Evolutionary conservation across 2,888 invertebrate genomes (phyloP), one percentile per base, ranked within the genome.

Genomic region (Lucinisca nassula): DNA sequence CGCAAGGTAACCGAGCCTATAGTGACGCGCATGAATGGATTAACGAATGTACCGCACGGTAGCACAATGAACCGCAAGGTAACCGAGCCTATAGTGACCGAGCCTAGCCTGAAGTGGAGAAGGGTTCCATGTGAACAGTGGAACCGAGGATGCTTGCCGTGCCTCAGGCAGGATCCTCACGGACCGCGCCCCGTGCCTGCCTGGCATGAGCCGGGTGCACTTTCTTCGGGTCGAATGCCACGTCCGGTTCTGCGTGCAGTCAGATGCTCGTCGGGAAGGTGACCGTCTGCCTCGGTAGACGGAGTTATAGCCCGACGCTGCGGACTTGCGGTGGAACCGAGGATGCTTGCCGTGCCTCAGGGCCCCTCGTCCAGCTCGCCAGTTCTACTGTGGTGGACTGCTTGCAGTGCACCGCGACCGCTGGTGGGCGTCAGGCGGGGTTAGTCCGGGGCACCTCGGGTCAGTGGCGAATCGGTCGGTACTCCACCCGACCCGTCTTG

Each of bases 401-500:
- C 87, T 84, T 45, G 87, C 90, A 87, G 85, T 84, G 85, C 85
- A 70, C 75, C 55, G 76, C 74, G n/a, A n/a, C n/a, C n/a, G n/a
- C n/a, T n/a, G n/a, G n/a, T n/a, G n/a, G n/a, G n/a, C n/a, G n/a
- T n/a, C n/a, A n/a, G n/a, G n/a, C n/a, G n/a, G n/a, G n/a, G n/a
- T n/a, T n/a, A n/a, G n/a, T n/a, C n/a, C n/a, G n/a, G n/a, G n/a
- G 37, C 75, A 81, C 86, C 35, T 61, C 55, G 77, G 87, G 87
- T 88, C 91, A 73, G 92, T 90, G 89, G 85, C 87, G 82, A 79
- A 79, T 85, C 82, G 88, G 91, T 87, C 88, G 93, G 91, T 79
- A 75, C 76, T 89, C 93, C 91, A 91, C 92, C 93, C 97, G 97
- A 97, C 97, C 97, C 97, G 97, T 97, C 97, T 97, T 97, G 97